phyloP scores from a whole-genome alignment of 1,140 invertebrate species.

The Leptinotarsa defecta region DNA sequence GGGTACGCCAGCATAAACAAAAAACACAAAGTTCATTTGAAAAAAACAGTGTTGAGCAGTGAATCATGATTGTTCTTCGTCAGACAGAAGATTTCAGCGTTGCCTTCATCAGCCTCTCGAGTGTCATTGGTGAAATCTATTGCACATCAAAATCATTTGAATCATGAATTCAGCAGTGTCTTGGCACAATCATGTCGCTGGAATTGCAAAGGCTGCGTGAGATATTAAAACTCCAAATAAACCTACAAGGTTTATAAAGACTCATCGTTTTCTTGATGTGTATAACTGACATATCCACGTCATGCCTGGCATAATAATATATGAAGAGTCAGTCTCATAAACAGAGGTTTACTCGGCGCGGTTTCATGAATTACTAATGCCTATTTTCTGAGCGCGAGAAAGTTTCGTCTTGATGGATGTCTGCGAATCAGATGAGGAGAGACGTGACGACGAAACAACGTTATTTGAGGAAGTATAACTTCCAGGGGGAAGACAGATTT shows the following conservation, averaged over 20 bases:
- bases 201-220: background rate
- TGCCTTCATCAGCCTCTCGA: too few relatives aligned
- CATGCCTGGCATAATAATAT: slow-evolving; percentile 1
- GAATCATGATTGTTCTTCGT: too few relatives aligned
- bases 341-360: background rate
- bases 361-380: slow-evolving; percentile 6
- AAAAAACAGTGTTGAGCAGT: too few relatives aligned
- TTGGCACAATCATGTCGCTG: too few relatives aligned
- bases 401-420: slow-evolving; percentile 2
- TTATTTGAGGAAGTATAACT: background rate
- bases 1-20: too few relatives aligned
- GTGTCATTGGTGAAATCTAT: too few relatives aligned
- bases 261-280: background rate
- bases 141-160: too few relatives aligned
- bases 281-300: background rate
- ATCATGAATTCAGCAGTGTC: too few relatives aligned
- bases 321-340: slow-evolving; percentile 2
- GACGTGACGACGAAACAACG: background rate
- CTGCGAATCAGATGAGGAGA: background rate
- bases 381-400: background rate
- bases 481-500: too few relatives aligned
- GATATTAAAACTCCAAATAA: background rate
- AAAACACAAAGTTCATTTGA: too few relatives aligned
- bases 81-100: too few relatives aligned
- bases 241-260: background rate